Base-by-base conservation (phyloP, 1,140 invertebrate genomes). In the Eufriesea mexicana region DNA sequence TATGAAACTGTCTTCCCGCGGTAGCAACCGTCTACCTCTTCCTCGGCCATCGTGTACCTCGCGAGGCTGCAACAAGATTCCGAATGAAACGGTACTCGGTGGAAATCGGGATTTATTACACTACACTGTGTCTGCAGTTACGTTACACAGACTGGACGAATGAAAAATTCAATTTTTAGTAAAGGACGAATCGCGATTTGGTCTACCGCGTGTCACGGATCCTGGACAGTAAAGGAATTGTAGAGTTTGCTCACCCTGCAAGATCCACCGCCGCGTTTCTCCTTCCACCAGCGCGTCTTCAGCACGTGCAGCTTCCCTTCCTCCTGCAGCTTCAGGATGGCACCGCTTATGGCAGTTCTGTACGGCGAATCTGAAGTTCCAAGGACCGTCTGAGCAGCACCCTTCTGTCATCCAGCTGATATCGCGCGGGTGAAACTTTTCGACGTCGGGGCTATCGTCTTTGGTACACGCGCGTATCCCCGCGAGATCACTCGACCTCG, bases 221-320 rank as follows among this genome's bases (percentile, higher is more conserved):
- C 4, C 1, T 4, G 35, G 4, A 35, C 35, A 35, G 35, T 35
- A 35, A 35, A 35, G 35, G 35, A 35, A 35, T 35, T 4, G 35
- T 35, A 4, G 35, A 1, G 35, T 35, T 35, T 35, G 4, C 95
- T 96, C 95, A 98, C 97, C 90, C 96, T 95, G 92, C 97, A 98
- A 57, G 96, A 96, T 79, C 97, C 97, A 20, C 97, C 97, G 12
- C 97, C 97, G 49, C 97, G 95, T 94, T 97, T 97, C 93, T 98
- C 97, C 93, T 98, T 98, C 98, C 98, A 99, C 98, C 98, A 99
- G 93, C 97, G 97, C 25, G 98, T 98, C 95, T 99, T 99, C 86
- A 99, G 95, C 90, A 98, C 96, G 91, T 98, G 97, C 66, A 99
- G 94, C 94, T 97, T 97, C 62, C 98, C 98, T 93, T 98, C 97